Conservation (phyloP, 2,797 vertebrate genomes). For the Acanthopagrus latus region DNA sequence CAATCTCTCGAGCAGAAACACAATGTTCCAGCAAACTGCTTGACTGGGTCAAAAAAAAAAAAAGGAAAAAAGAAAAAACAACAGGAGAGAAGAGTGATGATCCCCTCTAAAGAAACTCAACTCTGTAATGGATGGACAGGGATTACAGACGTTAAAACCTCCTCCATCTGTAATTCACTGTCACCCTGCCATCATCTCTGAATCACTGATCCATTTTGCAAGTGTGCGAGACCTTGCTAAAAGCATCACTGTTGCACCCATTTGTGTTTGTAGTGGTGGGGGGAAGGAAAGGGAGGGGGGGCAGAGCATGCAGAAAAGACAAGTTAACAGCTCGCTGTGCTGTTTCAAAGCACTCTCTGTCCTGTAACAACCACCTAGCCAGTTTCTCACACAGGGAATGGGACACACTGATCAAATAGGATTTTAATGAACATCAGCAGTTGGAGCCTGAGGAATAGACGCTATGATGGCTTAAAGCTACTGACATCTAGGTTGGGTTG, state of each 20-base stretch:
- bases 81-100: slow-evolving; percentile 83
- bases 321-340: slow-evolving; percentile 81
- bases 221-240: slow-evolving; percentile 84
- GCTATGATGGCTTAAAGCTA: slow-evolving; percentile 76
- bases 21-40: slow-evolving; percentile 81
- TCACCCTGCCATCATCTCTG: slow-evolving; percentile 84
- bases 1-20: slow-evolving; percentile 74
- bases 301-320: slow-evolving; percentile 72
- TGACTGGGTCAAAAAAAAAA: slow-evolving; percentile 68
- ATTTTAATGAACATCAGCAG: slow-evolving; percentile 85
- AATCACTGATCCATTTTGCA: slow-evolving; percentile 86
- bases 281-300: not conserved
- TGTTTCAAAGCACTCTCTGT: slow-evolving; percentile 83
- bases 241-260: slow-evolving; percentile 83
- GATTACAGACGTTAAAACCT: slow-evolving; percentile 85
- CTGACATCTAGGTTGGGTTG: slow-evolving; percentile 75
- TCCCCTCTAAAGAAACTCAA: slow-evolving; percentile 83
- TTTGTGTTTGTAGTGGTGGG: slow-evolving; percentile 79
- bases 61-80: slow-evolving; percentile 58
- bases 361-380: slow-evolving; percentile 82
- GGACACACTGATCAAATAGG: slow-evolving; percentile 82
- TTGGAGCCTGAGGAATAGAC: slow-evolving; percentile 76
- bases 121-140: slow-evolving; percentile 82
- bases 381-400: slow-evolving; percentile 74
- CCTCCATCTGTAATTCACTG: slow-evolving; percentile 86